Base-by-base conservation (phyloP, 2,113 vertebrate species). In the Fukomys damarensis region DNA sequence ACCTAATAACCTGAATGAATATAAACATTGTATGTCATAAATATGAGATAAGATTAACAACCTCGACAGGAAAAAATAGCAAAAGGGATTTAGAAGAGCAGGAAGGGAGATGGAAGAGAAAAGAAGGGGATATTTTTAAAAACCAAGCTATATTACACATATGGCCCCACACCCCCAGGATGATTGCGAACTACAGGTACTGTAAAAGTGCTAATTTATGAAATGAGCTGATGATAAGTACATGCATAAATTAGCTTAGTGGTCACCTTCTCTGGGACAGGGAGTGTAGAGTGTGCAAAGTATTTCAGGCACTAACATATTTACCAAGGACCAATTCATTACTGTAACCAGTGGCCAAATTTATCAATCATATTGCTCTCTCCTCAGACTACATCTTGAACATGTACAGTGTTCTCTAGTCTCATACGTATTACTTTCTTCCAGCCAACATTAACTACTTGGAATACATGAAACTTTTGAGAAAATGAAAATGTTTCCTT, bases 381-480 rank as follows among this genome's bases (percentile, higher is more conserved):
- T 65, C 70, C 74, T 65, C 72, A 88, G 86, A 93, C 83, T 89
- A 20, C n/a, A 84, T n/a, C 35, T 91, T 91, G 28, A 88, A 49
- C 91, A 76, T 11, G 17, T 88, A 5, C 38, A 43, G 74, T 58
- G 49, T n/a, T 91, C 30, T 94, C 52, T 61, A 32, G 66, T 80
- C 52, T 26, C 46, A 24, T 9, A 82, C 66, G 43, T 76, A 59
- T n/a, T 59, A 38, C 30, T 3, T 61, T 74, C 52, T 92, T 77
- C 52, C 59, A 76, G 56, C 72, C n/a, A 56, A 35, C 24, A 79
- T 84, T 19, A 61, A 56, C 30, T 61, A 32, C 79, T 86, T 81
- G 7, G 72, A 63, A 93, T 79, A 86, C 63, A 93, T 38, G 90
- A 74, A 26, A 49, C 43, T 63, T 72, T 13, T 2, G 46, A 72